A percentile compares a stretch with the other conserved stretches of the same genome.
These are phyloP conservation scores for Bubo blakistoni DNA, from an alignment of 2,113 vertebrate species.

Conservation along the genomic window DNA sequence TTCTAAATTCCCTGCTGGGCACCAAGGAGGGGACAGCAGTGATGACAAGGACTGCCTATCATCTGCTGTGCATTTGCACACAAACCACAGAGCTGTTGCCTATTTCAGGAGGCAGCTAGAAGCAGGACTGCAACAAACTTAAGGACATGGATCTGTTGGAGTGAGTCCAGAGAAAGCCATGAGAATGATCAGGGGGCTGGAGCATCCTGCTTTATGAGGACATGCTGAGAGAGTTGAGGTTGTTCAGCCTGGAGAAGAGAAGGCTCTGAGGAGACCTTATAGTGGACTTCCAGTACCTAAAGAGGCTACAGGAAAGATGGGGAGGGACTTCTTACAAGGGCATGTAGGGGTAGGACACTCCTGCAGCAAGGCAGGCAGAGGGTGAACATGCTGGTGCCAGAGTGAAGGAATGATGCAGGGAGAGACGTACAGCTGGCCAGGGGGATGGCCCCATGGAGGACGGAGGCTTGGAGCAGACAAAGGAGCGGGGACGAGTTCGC, in stretches of 20 bases:
- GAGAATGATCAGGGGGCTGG: too few species aligned
- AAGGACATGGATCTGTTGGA: too few species aligned
- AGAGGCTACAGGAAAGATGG: too few species aligned
- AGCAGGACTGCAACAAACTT: background rate
- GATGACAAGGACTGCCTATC: background rate
- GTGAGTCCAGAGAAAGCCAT: too few species aligned
- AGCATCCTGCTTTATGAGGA: too few species aligned
- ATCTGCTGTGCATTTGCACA: background rate
- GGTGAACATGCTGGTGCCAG: accelerated
- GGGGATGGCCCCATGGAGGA: accelerated
- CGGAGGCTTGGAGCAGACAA: background rate
- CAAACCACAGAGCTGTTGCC: background rate
- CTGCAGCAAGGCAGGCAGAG: background rate
- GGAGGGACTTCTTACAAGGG: too few species aligned
- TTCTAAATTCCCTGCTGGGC: background rate
- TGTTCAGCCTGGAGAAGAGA: too few species aligned
- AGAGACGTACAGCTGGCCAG: accelerated
- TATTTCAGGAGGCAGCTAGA: background rate
- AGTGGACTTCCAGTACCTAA: too few species aligned
- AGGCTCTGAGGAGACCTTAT: too few species aligned
- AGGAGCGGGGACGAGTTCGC: background rate
- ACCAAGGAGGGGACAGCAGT: background rate
- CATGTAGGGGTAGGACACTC: background rate
- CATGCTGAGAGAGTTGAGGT: too few species aligned
- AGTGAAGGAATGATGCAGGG: background rate